These are phyloP conservation scores for Perccottus glenii DNA, from an alignment of 2,113 vertebrate genomes.

Conservation along the genomic window DNA sequence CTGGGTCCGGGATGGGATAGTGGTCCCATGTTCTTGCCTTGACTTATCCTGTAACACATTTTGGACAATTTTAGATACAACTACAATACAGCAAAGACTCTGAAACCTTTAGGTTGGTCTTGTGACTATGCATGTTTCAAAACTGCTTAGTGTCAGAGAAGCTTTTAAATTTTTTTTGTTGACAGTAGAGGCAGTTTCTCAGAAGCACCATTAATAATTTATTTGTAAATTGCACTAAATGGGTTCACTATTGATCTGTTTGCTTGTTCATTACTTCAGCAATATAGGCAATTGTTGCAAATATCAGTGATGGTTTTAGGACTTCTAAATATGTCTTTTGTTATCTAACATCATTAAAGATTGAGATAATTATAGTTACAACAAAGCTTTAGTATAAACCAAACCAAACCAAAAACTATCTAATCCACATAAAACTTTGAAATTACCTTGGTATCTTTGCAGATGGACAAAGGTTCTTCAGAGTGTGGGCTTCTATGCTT, in stretches of 20 bases:
- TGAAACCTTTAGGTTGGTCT: no score
- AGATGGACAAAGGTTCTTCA: constrained; percentile 40
- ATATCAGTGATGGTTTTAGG: no score
- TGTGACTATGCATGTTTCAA: no score
- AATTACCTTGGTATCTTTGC: constrained; percentile 55
- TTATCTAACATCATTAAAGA: no score
- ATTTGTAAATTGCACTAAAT: constrained; percentile 83
- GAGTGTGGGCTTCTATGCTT: constrained; percentile 40
- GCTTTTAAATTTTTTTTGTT: constrained; percentile 3
- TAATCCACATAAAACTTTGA: neutral
- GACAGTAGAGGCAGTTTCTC: constrained; percentile 1
- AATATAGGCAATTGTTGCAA: constrained; percentile 1
- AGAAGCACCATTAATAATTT: constrained; percentile 83
- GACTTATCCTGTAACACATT: constrained; percentile 63
- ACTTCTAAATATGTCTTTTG: no score
- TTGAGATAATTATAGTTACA: neutral
- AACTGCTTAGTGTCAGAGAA: neutral
- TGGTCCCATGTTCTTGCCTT: constrained; percentile 59
- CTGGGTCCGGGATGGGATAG: constrained; percentile 26
- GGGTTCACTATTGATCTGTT: constrained; percentile 65
- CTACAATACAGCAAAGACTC: neutral
- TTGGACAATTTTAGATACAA: neutral
- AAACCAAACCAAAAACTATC: constrained; percentile 1
- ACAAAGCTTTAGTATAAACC: neutral
- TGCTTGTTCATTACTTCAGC: constrained; percentile 26